Evolutionary conservation across 2,888 invertebrate species (phyloP).

Genomic region (Endomychus coccineus): DNA sequence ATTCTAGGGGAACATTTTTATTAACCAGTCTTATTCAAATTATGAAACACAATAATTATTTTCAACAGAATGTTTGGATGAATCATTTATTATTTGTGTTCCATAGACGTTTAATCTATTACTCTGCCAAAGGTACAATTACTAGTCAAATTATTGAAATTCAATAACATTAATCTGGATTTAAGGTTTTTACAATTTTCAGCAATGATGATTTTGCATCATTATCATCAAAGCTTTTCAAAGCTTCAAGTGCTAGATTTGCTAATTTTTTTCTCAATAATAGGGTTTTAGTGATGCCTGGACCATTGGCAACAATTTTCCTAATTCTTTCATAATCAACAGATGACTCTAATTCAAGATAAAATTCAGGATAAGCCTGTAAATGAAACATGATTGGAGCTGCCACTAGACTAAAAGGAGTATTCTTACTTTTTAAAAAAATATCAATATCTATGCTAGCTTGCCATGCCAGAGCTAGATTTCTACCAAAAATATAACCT

Average conservation of each 20-base stretch:
- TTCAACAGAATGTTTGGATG: too few relatives aligned
- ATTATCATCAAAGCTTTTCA: constrained; percentile 65
- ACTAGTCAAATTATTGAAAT: too few relatives aligned
- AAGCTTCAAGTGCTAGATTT: constrained; percentile 60
- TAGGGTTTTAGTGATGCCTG: constrained; percentile 64
- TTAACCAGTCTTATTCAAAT: too few relatives aligned
- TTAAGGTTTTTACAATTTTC: constrained; percentile 68
- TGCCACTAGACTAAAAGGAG: constrained; percentile 61
- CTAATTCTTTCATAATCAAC: constrained; percentile 52
- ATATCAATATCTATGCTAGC: constrained; percentile 59
- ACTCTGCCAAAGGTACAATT: too few relatives aligned
- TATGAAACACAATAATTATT: too few relatives aligned
- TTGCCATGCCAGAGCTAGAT: constrained; percentile 84
- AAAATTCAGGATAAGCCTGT: constrained; percentile 60
- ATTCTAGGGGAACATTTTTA: too few relatives aligned
- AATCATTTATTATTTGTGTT: too few relatives aligned
- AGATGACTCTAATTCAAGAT: constrained; percentile 57
- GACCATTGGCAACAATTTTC: constrained; percentile 45
- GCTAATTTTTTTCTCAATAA: constrained; percentile 65
- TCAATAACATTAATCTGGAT: too few relatives aligned
- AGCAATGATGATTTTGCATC: constrained; percentile 74
- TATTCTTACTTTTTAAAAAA: constrained; percentile 43
- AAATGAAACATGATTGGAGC: constrained; percentile 78
- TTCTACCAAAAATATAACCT: constrained; percentile 81
- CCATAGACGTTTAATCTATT: too few relatives aligned